Percentiles rank a stretch among this genome's conserved stretches.
Conservation (phyloP, 1,140 invertebrate genomes). For the Drosophila carrolli region DNA sequence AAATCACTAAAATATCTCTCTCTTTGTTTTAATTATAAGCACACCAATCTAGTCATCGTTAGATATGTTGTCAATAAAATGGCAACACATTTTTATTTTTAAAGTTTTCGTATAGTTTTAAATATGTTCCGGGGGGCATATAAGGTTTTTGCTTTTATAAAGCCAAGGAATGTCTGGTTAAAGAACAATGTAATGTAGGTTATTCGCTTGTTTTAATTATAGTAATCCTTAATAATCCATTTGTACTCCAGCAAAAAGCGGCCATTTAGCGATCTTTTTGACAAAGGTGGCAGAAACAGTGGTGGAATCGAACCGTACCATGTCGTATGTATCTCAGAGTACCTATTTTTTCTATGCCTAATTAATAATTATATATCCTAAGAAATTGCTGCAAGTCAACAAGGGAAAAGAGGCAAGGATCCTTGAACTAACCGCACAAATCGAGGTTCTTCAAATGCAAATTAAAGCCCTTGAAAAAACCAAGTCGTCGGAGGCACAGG, state of each 20-base stretch:
- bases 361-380: not conserved
- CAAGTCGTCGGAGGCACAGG: conserved; percentile 1
- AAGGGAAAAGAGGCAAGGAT: conserved; percentile 27
- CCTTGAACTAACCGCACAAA: conserved; percentile 21
- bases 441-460: conserved; percentile 13
- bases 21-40: not conserved
- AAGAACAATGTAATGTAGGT: not conserved
- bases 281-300: conserved; percentile 1
- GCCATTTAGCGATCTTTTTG: not conserved
- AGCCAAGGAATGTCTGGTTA: not conserved
- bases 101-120: not conserved
- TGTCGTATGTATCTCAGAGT: not conserved
- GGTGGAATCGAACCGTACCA: conserved; percentile 14
- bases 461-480: conserved; percentile 11
- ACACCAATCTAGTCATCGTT: not conserved
- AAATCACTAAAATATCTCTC: no score
- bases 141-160: not conserved
- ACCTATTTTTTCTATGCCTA: no score
- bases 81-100: not conserved
- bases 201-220: fast-evolving
- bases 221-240: no score
- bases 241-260: not conserved
- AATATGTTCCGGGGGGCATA: conserved; percentile 17
- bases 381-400: conserved; percentile 19
- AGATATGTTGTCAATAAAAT: not conserved